Conservation (phyloP, 2,888 invertebrate genomes). For the Andrena camellia region DNA sequence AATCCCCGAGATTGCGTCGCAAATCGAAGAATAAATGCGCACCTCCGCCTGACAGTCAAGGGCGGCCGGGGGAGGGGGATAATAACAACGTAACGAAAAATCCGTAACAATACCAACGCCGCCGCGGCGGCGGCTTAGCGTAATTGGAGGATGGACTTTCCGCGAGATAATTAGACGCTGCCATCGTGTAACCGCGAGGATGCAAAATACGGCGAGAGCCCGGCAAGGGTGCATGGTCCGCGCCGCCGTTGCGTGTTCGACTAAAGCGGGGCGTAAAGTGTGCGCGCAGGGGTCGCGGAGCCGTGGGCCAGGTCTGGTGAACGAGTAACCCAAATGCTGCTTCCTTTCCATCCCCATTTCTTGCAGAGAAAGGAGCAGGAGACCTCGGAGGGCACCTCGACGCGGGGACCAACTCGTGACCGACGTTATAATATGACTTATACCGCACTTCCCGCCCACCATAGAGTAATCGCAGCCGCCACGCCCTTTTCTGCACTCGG, state of each 20-base stretch:
- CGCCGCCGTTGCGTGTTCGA: constrained; percentile 21
- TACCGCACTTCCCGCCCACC: constrained; percentile 69
- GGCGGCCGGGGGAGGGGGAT: constrained; percentile 31
- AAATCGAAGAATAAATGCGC: constrained; percentile 51
- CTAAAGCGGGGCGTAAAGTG: background rate
- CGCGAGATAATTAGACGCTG: constrained; percentile 79
- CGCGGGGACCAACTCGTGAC: background rate
- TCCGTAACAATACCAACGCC: constrained; percentile 63
- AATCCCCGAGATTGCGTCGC: constrained; percentile 14
- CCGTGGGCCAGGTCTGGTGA: background rate
- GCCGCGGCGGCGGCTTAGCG: constrained; percentile 71
- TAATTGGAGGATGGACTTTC: constrained; percentile 79
- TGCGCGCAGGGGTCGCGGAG: background rate
- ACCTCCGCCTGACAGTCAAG: constrained; percentile 46
- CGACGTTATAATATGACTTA: constrained; percentile 66
- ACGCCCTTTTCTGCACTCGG: constrained; percentile 66
- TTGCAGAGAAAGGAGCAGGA: background rate
- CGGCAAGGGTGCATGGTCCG: constrained; percentile 33
- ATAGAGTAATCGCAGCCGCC: constrained; percentile 69
- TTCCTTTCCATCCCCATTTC: constrained; percentile 49
- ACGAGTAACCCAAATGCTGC: constrained; percentile 32
- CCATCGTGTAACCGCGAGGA: constrained; percentile 64
- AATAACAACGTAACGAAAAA: constrained; percentile 65
- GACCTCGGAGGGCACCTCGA: constrained; percentile 5
- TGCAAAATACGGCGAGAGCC: constrained; percentile 50